phyloP scores from a whole-genome alignment of 2,113 vertebrate genomes.

The Otus sunia region DNA sequence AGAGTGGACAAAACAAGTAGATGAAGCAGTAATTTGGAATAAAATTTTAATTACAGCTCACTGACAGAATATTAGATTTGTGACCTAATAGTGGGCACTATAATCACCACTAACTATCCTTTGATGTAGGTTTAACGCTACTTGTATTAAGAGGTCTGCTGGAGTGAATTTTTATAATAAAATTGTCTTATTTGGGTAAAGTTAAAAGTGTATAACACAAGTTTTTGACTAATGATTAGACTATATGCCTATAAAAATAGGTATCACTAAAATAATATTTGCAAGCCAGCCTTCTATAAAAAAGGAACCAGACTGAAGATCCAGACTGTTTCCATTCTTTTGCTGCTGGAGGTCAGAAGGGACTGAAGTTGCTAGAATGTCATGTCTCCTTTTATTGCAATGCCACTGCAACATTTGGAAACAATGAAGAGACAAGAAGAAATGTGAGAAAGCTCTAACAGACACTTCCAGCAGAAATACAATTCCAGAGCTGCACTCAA shows the following conservation, averaged over 20 bases:
- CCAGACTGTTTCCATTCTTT: constrained; percentile 3
- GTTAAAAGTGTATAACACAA: neutral
- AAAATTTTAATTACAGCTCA: neutral
- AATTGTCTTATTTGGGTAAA: neutral
- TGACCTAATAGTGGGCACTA: neutral
- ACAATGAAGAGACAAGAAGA: constrained; percentile 51
- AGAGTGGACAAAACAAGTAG: constrained; percentile 1
- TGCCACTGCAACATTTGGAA: constrained; percentile 57
- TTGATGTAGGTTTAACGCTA: neutral
- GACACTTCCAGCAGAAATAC: constrained; percentile 15
- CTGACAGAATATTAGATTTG: neutral
- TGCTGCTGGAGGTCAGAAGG: constrained; percentile 14
- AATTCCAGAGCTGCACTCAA: constrained; percentile 11
- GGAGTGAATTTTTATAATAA: neutral
- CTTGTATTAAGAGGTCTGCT: neutral
- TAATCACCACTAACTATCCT: neutral
- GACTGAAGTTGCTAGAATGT: constrained; percentile 12
- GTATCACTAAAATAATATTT: neutral
- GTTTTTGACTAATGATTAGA: neutral
- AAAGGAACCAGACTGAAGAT: neutral
- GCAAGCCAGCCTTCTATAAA: neutral
- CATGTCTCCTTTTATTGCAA: constrained; percentile 30
- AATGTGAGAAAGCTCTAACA: constrained; percentile 35
- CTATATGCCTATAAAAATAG: neutral
- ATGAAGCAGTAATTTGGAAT: neutral